Percentiles rank a stretch among this genome's conserved stretches.
phyloP scores from a whole-genome alignment of 2,113 vertebrate species.

The Carettochelys insculpta region DNA sequence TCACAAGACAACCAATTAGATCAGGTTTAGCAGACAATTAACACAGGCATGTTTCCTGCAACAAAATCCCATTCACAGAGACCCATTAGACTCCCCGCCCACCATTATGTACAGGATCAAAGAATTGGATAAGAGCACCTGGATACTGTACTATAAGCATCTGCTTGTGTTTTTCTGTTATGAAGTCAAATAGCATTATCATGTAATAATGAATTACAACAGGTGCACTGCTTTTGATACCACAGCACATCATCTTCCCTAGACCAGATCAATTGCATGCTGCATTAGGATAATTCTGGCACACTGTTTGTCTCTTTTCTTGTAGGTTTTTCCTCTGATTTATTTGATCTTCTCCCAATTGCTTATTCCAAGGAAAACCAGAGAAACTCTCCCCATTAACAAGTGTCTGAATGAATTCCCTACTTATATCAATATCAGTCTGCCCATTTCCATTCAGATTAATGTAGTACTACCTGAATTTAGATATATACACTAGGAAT shows the following conservation, averaged over 20 bases:
- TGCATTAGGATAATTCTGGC: conserved; percentile 39
- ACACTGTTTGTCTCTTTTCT: not conserved
- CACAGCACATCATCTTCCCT: conserved; percentile 8
- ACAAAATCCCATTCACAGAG: conserved; percentile 45
- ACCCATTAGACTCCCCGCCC: not conserved
- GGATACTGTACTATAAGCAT: conserved; percentile 37
- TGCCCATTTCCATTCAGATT: conserved; percentile 31
- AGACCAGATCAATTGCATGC: conserved; percentile 55
- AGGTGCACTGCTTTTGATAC: conserved; percentile 24
- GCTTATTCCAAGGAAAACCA: conserved; percentile 38
- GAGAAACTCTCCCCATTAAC: conserved; percentile 45
- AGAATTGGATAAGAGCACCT: conserved; percentile 19
- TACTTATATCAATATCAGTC: conserved; percentile 39
- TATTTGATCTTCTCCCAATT: conserved; percentile 47
- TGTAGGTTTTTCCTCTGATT: not conserved
- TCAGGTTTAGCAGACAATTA: not conserved
- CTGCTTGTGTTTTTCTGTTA: conserved; percentile 43
- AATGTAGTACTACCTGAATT: not conserved
- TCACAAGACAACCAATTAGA: not conserved
- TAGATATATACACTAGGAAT: not conserved
- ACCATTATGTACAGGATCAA: conserved; percentile 36
- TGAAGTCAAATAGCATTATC: conserved; percentile 35
- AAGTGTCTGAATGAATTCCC: conserved; percentile 9
- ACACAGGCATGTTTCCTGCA: conserved; percentile 29
- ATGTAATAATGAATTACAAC: conserved; percentile 43